Conservation (phyloP, 1,140 invertebrate genomes). For the Gonioctena quinquepunctata region DNA sequence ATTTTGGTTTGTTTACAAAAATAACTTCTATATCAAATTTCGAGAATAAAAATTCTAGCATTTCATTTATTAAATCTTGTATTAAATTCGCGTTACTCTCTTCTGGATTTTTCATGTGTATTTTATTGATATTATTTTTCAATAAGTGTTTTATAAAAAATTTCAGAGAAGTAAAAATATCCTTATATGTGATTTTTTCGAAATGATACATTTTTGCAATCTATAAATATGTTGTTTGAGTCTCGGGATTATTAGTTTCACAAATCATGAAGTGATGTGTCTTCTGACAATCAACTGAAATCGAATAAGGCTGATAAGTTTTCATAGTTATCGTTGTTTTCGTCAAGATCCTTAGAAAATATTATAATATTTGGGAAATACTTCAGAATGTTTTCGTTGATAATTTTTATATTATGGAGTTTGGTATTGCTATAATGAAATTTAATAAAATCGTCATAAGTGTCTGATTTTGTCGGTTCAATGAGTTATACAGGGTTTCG, state of each 20-base stretch:
- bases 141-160: constrained; percentile 17
- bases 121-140: constrained; percentile 9
- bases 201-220: constrained; percentile 39
- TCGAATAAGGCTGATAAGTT: too few species aligned
- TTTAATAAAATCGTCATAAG: constrained; percentile 37
- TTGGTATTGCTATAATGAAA: constrained; percentile 41
- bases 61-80: constrained; percentile 30
- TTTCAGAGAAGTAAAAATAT: constrained; percentile 41
- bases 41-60: constrained; percentile 19
- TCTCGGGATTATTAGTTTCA: constrained; percentile 24
- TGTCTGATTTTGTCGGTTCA: too few species aligned
- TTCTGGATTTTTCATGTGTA: constrained; percentile 26
- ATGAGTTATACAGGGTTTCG: constrained; percentile 26
- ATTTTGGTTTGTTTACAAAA: constrained; percentile 19
- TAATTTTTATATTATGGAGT: constrained; percentile 29
- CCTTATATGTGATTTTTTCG: constrained; percentile 40
- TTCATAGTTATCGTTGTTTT: constrained; percentile 37
- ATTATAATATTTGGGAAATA: constrained; percentile 38
- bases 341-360: constrained; percentile 44
- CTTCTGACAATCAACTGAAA: too few species aligned
- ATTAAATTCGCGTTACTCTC: too few species aligned
- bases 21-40: constrained; percentile 20
- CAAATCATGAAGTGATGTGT: too few species aligned
- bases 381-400: constrained; percentile 34
- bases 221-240: constrained; percentile 34